Base-by-base conservation (phyloP, 2,888 invertebrate species). In the Ochropleura leucogaster region DNA sequence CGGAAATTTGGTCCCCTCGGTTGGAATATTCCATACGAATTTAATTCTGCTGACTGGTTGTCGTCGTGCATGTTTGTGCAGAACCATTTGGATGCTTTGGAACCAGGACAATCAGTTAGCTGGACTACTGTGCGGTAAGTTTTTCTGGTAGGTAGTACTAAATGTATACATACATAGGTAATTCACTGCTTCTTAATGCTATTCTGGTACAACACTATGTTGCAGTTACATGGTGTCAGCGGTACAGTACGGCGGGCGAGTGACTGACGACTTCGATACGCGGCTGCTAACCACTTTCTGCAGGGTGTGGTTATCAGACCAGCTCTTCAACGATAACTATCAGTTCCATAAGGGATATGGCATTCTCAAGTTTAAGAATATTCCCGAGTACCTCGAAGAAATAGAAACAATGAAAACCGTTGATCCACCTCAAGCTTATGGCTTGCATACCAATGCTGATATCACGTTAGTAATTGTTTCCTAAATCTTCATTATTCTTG, bases 1-100 rank as follows among this genome's bases (percentile, higher is more conserved):
- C 95, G 98, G 68, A 98, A 98, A 92, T 98, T 98, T 92, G 99
- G 99, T 0, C 98, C 99, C 0, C 97, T 99, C 0, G 99, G 99
- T 0, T 99, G 99, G 99, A 99, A 98, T 89, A 99, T 99, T 87
- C 99, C 99, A 0, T 99, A 99, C 88, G 99, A 99, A 92, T 99
- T 99, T 89, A 99, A 99, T 95, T 98, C 98, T 0, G 98, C 99
- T 12, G 99, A 99, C 93, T 98, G 98, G 98, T 95, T 98, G 80
- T 98, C 99, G 3, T 98, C 98, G 80, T 98, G 98, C 72, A 97
- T 98, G 95, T 99, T 98, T 91, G 97, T 98, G 9, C 98, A 98
- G 90, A 98, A 98, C 91, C 98, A 99, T 94, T 95, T 99, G 74
- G 98, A 98, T 90, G 97, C 97, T 76, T 96, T 98, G 82, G 98